phyloP scores from a whole-genome alignment of 1,140 invertebrate genomes.

The Scylla paramamosain region DNA sequence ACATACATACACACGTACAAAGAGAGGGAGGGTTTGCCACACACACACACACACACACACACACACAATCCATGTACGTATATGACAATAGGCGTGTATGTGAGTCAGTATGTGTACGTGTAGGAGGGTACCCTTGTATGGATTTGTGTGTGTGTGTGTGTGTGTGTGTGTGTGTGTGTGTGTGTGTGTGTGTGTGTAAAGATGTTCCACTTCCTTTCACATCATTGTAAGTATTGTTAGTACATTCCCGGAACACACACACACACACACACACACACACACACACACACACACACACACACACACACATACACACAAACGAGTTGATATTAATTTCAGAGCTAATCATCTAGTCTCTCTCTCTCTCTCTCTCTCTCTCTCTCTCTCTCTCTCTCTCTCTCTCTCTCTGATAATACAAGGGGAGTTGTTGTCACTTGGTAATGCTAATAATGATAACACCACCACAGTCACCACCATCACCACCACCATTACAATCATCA shows the following conservation, averaged over 20 bases:
- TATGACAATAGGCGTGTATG: background rate
- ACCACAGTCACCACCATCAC: background rate
- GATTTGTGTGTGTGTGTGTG: slow-evolving; percentile 6
- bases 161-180: slow-evolving; percentile 35
- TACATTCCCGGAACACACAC: background rate
- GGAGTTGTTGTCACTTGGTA: no score
- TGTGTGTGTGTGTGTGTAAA: slow-evolving; percentile 18
- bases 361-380: no score
- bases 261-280: slow-evolving; percentile 38
- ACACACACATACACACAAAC: background rate
- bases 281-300: slow-evolving; percentile 30
- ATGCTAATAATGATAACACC: background rate
- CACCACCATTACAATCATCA: background rate
- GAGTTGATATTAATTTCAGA: background rate
- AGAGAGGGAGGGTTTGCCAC: no score
- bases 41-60: slow-evolving; percentile 35
- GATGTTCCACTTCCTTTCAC: no score
- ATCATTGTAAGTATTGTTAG: no score
- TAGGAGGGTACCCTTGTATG: background rate
- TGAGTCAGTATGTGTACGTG: background rate
- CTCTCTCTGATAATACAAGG: no score
- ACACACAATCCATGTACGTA: slow-evolving; percentile 10
- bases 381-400: no score
- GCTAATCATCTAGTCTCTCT: background rate
- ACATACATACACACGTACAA: slow-evolving; percentile 29